Evolutionary conservation across 1,140 invertebrate species (phyloP).

Genomic region (Listronotus oregonensis): DNA sequence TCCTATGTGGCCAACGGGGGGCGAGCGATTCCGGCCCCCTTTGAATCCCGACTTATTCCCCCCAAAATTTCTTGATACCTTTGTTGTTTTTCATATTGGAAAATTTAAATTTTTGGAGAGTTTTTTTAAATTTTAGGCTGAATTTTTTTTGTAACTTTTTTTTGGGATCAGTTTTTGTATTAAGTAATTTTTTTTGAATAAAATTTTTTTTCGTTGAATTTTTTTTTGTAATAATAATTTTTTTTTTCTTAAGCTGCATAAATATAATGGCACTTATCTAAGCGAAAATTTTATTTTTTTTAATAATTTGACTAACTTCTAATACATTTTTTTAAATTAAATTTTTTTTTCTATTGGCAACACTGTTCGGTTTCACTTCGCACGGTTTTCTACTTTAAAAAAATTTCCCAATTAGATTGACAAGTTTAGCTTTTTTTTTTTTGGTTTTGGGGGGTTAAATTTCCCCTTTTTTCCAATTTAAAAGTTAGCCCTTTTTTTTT

Average conservation of each 20-base stretch:
- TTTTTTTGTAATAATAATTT: too few species aligned
- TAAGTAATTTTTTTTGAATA: too few species aligned
- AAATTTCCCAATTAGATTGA: constrained; percentile 18
- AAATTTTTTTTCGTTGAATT: too few species aligned
- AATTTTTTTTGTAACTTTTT: too few species aligned
- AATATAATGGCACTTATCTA: too few species aligned
- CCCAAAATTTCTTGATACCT: neutral
- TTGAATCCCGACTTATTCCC: constrained; percentile 8
- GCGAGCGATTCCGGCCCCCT: neutral
- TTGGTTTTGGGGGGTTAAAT: neutral
- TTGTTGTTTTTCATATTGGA: neutral
- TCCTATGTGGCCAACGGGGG: constrained; percentile 23
- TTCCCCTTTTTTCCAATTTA: neutral
- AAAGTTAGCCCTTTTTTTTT: too few species aligned
- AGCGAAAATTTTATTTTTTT: too few species aligned
- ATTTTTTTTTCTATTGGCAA: neutral
- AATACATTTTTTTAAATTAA: too few species aligned
- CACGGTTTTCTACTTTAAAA: constrained; percentile 16
- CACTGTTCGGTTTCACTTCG: constrained; percentile 16
- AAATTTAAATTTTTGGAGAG: neutral
- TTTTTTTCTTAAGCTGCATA: too few species aligned
- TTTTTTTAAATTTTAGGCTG: too few species aligned
- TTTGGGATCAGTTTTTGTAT: too few species aligned
- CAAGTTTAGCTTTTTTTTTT: constrained; percentile 15
- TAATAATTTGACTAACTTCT: too few species aligned